Conservation (phyloP, 2,113 vertebrate species). For the Notiomystis cincta region DNA sequence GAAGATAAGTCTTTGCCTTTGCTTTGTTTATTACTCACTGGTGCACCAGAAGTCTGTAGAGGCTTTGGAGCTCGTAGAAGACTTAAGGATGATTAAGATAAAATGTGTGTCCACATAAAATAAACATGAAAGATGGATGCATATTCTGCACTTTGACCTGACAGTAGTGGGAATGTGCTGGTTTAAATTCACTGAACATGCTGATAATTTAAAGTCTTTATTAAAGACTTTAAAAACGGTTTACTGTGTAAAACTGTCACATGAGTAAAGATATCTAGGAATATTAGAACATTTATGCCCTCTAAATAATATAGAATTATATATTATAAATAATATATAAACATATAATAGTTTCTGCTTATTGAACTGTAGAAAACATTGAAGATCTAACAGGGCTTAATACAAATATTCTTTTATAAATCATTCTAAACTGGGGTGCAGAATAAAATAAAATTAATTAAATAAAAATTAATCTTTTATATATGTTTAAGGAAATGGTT, state of each 20-base stretch:
- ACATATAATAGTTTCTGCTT: not conserved
- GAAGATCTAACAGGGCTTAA: not conserved
- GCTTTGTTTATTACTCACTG: not conserved
- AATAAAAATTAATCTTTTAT: not conserved
- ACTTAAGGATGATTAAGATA: not conserved
- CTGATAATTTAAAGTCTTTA: not conserved
- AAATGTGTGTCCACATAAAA: not conserved
- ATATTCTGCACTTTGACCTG: not conserved
- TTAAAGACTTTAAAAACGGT: not conserved
- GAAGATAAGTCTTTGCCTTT: not conserved
- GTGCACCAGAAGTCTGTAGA: not conserved
- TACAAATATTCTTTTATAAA: not conserved
- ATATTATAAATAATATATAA: not conserved
- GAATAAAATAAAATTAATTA: not conserved
- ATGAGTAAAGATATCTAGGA: not conserved
- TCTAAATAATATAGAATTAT: not conserved
- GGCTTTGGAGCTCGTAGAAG: not conserved
- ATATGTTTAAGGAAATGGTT: not conserved
- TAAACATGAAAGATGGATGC: not conserved
- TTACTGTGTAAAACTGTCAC: not conserved
- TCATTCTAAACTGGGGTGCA: not conserved
- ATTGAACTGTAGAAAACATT: not conserved
- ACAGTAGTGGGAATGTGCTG: not conserved
- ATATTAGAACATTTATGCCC: not conserved
- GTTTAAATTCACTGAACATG: not conserved